A percentile compares a stretch with the other conserved stretches of the same genome.
Conservation (phyloP, 2,797 vertebrate genomes). For the Petrocephalus schoutedeni region DNA sequence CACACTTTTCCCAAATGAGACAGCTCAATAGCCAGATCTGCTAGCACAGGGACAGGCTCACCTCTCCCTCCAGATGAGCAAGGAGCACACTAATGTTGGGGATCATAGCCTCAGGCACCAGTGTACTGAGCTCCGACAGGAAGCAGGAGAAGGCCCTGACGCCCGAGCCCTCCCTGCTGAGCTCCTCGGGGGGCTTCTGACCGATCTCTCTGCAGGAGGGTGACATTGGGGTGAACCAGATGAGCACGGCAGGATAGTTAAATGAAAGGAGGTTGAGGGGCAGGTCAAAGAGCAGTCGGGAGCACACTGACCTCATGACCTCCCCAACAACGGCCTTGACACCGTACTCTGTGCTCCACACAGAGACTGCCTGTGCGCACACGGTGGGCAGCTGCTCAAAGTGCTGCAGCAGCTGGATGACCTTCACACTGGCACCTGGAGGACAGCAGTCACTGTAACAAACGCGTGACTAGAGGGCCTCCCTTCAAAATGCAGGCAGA, state of each 20-base stretch:
- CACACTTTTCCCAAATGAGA: not conserved
- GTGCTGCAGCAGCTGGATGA: slow-evolving; percentile 89
- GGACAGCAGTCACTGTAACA: not conserved
- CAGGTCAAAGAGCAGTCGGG: too few relatives aligned
- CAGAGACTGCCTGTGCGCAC: slow-evolving; percentile 77
- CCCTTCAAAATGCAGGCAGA: not conserved
- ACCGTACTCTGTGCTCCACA: slow-evolving; percentile 87
- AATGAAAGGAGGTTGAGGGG: not conserved
- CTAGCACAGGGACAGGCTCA: not conserved
- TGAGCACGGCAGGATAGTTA: not conserved
- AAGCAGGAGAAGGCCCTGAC: slow-evolving; percentile 79
- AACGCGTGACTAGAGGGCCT: not conserved
- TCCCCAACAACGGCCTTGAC: slow-evolving; percentile 83
- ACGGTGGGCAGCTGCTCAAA: slow-evolving; percentile 84
- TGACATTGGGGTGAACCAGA: not conserved
- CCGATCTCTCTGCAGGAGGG: slow-evolving; percentile 78
- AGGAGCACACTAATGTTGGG: slow-evolving; percentile 85
- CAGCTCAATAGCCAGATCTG: not conserved
- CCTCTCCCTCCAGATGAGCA: slow-evolving; percentile 87
- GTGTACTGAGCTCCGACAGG: slow-evolving; percentile 75
- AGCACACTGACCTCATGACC: slow-evolving; percentile 71
- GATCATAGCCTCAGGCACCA: slow-evolving; percentile 73
- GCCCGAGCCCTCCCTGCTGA: slow-evolving; percentile 73
- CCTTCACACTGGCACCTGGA: slow-evolving; percentile 83
- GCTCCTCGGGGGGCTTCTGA: slow-evolving; percentile 79